Percentiles rank a stretch among this genome's conserved stretches.
These are phyloP conservation scores for Stercorarius parasiticus DNA, from an alignment of 2,113 vertebrate genomes.

Conservation along the genomic window DNA sequence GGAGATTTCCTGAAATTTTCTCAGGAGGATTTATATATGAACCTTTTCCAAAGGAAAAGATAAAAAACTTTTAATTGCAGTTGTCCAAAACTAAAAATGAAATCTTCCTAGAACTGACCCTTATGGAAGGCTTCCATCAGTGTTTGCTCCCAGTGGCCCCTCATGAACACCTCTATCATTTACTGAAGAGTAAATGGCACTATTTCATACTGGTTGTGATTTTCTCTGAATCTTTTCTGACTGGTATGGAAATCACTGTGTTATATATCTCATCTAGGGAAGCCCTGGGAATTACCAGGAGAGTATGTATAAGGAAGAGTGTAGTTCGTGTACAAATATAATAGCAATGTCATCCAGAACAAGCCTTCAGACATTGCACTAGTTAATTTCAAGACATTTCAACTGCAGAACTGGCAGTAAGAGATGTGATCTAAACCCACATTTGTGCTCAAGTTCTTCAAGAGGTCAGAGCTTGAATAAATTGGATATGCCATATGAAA, in stretches of 20 bases:
- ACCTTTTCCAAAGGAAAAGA: background rate
- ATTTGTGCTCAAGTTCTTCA: background rate
- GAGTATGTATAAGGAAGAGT: background rate
- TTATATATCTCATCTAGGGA: background rate
- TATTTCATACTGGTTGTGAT: background rate
- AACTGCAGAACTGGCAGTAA: background rate
- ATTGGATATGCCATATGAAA: fast-evolving
- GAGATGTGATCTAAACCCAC: background rate
- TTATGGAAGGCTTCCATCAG: background rate
- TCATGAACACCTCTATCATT: background rate
- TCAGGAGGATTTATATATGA: background rate
- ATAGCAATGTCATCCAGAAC: background rate
- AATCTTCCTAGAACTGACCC: background rate
- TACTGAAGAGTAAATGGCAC: background rate
- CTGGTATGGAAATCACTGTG: background rate
- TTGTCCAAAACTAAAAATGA: background rate
- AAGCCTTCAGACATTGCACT: background rate
- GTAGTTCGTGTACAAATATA: background rate
- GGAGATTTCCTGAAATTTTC: background rate
- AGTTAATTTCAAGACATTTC: background rate
- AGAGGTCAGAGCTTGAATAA: background rate
- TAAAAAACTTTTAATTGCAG: background rate
- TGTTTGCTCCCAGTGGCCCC: background rate
- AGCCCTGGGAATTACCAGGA: background rate
- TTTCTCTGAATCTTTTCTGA: background rate